Conservation (phyloP, 2,888 invertebrate genomes). For the Branchellion lobata region DNA sequence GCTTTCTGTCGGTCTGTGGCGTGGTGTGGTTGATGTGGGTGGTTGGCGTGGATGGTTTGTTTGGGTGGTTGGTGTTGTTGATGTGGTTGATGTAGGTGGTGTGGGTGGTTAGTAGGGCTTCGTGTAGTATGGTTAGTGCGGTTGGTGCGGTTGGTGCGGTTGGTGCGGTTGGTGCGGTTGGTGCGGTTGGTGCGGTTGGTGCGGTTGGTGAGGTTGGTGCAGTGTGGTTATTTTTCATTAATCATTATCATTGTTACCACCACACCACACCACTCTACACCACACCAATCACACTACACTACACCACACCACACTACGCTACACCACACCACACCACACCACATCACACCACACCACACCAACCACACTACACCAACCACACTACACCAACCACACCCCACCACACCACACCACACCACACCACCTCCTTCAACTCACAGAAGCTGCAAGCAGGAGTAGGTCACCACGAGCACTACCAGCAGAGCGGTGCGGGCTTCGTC, state of each 20-base stretch:
- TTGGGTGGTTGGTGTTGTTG: too few species aligned
- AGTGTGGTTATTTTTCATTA: too few species aligned
- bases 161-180: too few species aligned
- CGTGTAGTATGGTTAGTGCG: background rate
- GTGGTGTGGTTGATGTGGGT: background rate
- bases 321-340: too few species aligned
- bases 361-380: too few species aligned
- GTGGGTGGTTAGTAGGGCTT: background rate
- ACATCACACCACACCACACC: too few species aligned
- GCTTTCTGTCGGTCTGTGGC: slow-evolving; percentile 63
- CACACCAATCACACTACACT: too few species aligned
- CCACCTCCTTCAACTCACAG: slow-evolving; percentile 58
- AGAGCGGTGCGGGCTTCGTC: slow-evolving; percentile 65
- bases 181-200: too few species aligned
- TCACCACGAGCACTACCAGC: slow-evolving; percentile 68
- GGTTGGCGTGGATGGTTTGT: background rate
- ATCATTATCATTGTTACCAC: slow-evolving; percentile 1
- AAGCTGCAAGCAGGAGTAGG: slow-evolving; percentile 66
- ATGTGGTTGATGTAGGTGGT: background rate
- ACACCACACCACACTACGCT: too few species aligned
- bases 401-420: background rate
- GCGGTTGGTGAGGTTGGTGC: too few species aligned
- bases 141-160: too few species aligned
- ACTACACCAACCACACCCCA: too few species aligned
- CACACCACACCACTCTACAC: background rate